phyloP scores from a whole-genome alignment of 2,888 invertebrate species.

The Geotrupes spiniger region DNA sequence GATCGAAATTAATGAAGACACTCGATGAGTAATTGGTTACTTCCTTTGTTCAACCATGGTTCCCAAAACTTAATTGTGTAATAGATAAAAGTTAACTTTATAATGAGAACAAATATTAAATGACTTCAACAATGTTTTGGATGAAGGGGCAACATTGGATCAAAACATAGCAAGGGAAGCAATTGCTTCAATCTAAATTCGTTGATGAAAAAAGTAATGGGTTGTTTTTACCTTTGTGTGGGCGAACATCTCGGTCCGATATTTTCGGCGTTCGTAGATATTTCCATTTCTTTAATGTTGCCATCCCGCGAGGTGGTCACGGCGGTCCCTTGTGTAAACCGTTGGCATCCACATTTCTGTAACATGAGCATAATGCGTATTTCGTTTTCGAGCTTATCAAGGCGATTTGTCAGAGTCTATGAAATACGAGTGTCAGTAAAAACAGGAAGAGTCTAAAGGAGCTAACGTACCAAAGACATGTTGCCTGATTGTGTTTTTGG shows the following conservation, averaged over 20 bases:
- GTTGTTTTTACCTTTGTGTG: background rate
- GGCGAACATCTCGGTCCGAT: background rate
- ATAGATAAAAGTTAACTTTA: too few relatives aligned
- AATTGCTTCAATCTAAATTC: too few relatives aligned
- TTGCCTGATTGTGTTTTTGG: background rate
- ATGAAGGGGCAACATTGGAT: too few relatives aligned
- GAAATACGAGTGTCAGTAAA: slow-evolving; percentile 16
- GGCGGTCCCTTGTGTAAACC: slow-evolving; percentile 11
- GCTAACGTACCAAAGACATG: slow-evolving; percentile 18
- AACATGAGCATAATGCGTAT: slow-evolving; percentile 27
- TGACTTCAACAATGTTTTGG: too few relatives aligned
- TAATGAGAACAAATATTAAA: too few relatives aligned
- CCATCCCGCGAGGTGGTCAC: slow-evolving; percentile 15
- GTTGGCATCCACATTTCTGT: slow-evolving; percentile 20
- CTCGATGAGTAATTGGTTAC: too few relatives aligned
- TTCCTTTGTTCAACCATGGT: too few relatives aligned
- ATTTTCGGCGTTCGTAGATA: slow-evolving; percentile 8
- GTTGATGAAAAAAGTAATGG: too few relatives aligned
- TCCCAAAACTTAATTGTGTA: too few relatives aligned
- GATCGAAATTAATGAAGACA: background rate
- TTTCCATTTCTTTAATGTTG: slow-evolving; percentile 16
- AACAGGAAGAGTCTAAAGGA: background rate
- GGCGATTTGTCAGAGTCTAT: slow-evolving; percentile 24
- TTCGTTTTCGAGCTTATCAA: slow-evolving; percentile 32
- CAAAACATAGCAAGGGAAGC: too few relatives aligned